Conservation (phyloP, 2,113 vertebrate genomes). For the Sinosuthora webbiana region DNA sequence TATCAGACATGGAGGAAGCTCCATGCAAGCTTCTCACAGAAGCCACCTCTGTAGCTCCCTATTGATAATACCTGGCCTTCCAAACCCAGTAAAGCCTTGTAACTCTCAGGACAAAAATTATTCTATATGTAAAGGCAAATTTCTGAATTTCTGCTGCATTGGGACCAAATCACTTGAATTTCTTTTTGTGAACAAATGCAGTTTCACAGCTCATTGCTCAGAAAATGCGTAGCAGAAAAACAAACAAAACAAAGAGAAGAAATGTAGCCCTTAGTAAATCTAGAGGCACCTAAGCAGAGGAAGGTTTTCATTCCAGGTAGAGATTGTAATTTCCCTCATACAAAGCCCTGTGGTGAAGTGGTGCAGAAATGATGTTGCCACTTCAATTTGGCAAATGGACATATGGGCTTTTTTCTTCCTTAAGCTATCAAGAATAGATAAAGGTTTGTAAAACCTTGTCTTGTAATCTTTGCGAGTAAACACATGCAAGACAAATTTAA, state of each 20-base stretch:
- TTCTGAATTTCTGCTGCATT: neutral
- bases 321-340: neutral
- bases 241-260: neutral
- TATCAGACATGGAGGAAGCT: neutral
- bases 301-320: neutral
- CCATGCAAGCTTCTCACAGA: neutral
- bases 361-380: neutral
- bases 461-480: neutral
- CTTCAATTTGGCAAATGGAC: neutral
- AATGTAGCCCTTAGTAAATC: neutral
- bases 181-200: neutral
- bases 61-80: neutral
- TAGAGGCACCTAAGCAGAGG: neutral
- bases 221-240: neutral
- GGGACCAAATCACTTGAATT: neutral
- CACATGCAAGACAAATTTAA: neutral
- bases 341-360: neutral
- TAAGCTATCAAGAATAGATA: neutral
- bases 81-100: neutral
- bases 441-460: neutral
- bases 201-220: conserved; percentile 21
- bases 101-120: neutral
- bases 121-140: neutral
- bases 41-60: neutral
- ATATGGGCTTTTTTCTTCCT: neutral